These are phyloP conservation scores for Lepidocolaptes lacrymiger DNA, from an alignment of 2,797 vertebrate genomes.

Conservation along the genomic window DNA sequence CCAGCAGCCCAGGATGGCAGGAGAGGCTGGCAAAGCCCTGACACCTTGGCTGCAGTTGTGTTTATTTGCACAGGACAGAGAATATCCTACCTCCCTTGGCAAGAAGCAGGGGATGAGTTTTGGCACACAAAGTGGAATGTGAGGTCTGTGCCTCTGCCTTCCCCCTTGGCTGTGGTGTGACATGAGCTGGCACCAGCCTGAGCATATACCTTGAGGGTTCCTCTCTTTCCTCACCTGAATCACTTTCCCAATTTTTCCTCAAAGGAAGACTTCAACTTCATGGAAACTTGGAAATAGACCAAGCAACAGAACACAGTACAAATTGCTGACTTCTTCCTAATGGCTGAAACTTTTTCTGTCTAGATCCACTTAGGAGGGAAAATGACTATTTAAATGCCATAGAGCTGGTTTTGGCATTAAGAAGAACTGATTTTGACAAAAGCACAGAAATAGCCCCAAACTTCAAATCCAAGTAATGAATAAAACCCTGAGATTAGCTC, in stretches of 20 bases:
- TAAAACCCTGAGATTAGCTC: background rate
- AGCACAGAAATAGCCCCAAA: background rate
- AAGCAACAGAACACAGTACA: background rate
- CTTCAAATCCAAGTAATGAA: background rate
- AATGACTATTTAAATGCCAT: background rate
- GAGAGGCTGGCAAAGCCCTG: background rate
- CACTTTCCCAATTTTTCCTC: background rate
- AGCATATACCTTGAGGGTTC: fast-evolving
- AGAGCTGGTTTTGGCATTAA: background rate
- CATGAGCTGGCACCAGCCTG: background rate
- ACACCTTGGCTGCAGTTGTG: background rate
- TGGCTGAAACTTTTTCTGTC: background rate
- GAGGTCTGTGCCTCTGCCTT: background rate
- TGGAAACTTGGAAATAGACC: background rate
- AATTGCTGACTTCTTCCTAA: background rate
- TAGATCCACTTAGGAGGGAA: background rate
- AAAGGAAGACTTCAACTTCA: background rate
- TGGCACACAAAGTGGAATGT: fast-evolving
- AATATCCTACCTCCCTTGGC: background rate
- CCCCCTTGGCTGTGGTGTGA: background rate
- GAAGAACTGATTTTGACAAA: background rate
- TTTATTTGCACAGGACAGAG: background rate
- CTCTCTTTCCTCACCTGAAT: background rate
- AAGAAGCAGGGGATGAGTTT: background rate
- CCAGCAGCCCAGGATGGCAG: background rate